Base-by-base conservation (phyloP, 2,888 invertebrate species). In the Epicampocera succincta region DNA sequence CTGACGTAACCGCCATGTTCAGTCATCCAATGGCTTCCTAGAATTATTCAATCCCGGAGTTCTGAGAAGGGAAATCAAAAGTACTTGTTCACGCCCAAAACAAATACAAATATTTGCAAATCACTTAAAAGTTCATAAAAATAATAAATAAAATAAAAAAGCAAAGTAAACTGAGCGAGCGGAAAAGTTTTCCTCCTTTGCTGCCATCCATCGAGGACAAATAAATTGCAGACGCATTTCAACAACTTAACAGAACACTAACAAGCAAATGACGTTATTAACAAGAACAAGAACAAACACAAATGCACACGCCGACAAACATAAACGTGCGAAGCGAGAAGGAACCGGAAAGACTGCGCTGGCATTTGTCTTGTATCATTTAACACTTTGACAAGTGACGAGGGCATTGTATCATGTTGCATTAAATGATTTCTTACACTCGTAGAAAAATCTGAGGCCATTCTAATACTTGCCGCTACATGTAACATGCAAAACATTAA, bases 351-450 rank as follows among this genome's bases (percentile, higher is more conserved):
- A 9, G 33, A 21, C 48, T 56, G 46, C 48, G 58, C 38, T 15
- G 25, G 63, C 48, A 78, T 72, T 78, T 71, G 65, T 78, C 65
- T 78, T 71, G 71, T 65, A 82, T 74, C 77, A 69, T 71, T 82
- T 58, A 82, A 71, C 73, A 46, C 25, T 77, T 73, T 77, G 81
- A 82, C 77, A 82, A 77, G 68, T 73, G 77, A 77, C 73, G 68
- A 56, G 44, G 69, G 73, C 63, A 68, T 44, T 65, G 69, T 82
- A 69, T 82, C 77, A 65, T 52, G 50, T 77, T 77, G 46, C 80
- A 21, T 1, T 19, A 19, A 52, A 56, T 19, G 11, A 11, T 42
- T 58, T 61, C 25, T 17, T 54, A 66, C 75, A 66, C 80, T 61
- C 33, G 42, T 13, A 25, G 29, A 50, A 40, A 54, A 65, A 8